These are phyloP conservation scores for Himalopsyche japonica DNA, from an alignment of 2,888 invertebrate species.

Conservation along the genomic window DNA sequence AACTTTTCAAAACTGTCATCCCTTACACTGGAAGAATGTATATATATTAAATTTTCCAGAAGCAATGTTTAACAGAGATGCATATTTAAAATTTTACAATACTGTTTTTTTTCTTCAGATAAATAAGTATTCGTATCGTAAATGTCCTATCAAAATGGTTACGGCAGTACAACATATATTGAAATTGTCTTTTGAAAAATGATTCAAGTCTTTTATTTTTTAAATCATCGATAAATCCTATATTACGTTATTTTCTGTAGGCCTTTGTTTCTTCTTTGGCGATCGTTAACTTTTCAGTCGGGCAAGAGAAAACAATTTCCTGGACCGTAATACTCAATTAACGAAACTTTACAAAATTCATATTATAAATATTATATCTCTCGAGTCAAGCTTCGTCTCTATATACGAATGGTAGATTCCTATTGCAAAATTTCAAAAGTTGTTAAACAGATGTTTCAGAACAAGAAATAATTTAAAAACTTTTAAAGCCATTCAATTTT, in stretches of 20 bases:
- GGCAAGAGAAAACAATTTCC: background rate
- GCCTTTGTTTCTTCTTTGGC: background rate
- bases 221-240: no score
- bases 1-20: no score
- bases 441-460: background rate
- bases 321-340: background rate
- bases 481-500: background rate
- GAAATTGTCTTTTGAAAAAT: no score
- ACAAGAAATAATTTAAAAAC: background rate
- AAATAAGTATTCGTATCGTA: no score
- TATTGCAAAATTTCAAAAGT: background rate
- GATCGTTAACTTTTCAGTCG: background rate
- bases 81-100: no score
- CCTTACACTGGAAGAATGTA: no score
- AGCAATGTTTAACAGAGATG: no score
- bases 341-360: background rate
- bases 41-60: no score
- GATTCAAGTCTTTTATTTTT: no score
- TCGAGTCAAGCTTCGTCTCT: background rate
- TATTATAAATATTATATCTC: background rate
- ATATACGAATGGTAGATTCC: background rate
- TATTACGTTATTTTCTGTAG: background rate
- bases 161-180: no score
- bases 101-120: no score
- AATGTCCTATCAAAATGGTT: no score